Percentiles rank a stretch among this genome's conserved stretches.
phyloP scores from a whole-genome alignment of 2,797 vertebrate species.

The Poecilia gillii region DNA sequence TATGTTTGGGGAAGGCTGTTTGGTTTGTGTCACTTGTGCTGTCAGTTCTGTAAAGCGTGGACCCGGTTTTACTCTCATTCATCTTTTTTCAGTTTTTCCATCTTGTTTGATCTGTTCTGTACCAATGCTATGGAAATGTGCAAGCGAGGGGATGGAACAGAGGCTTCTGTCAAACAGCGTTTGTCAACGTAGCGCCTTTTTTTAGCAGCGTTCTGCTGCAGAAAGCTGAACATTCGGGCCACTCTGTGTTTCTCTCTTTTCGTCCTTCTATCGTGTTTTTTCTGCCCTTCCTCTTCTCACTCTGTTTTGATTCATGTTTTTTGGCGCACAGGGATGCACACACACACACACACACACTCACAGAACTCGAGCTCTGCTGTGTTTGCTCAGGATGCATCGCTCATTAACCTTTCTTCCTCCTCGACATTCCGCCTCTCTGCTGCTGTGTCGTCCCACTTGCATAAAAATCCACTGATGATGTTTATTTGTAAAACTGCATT shows the following conservation, averaged over 20 bases:
- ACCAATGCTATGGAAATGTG: slow-evolving; percentile 35
- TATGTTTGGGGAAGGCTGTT: background rate
- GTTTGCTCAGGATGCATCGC: slow-evolving; percentile 35
- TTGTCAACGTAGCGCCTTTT: slow-evolving; percentile 53
- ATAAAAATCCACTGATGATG: slow-evolving; percentile 29
- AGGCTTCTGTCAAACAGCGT: slow-evolving; percentile 60
- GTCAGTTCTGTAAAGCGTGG: background rate
- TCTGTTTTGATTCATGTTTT: slow-evolving; percentile 33
- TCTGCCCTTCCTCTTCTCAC: slow-evolving; percentile 19
- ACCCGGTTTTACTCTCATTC: slow-evolving; percentile 5
- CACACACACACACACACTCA: background rate
- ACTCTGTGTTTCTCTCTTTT: slow-evolving; percentile 21
- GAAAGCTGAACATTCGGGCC: slow-evolving; percentile 60
- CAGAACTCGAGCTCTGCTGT: slow-evolving; percentile 41
- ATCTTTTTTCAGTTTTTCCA: slow-evolving; percentile 17
- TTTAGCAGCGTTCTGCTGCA: slow-evolving; percentile 47
- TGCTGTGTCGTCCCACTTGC: slow-evolving; percentile 17
- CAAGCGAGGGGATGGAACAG: slow-evolving; percentile 48
- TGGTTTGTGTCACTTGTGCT: background rate
- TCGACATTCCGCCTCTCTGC: slow-evolving; percentile 19
- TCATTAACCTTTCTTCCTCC: slow-evolving; percentile 18
- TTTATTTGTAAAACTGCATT: slow-evolving; percentile 22
- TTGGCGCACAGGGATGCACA: background rate
- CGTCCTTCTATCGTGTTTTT: slow-evolving; percentile 13
- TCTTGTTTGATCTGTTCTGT: slow-evolving; percentile 20